These are phyloP conservation scores for Todiramphus chloris DNA, from an alignment of 2,113 vertebrate species.

Conservation along the genomic window DNA sequence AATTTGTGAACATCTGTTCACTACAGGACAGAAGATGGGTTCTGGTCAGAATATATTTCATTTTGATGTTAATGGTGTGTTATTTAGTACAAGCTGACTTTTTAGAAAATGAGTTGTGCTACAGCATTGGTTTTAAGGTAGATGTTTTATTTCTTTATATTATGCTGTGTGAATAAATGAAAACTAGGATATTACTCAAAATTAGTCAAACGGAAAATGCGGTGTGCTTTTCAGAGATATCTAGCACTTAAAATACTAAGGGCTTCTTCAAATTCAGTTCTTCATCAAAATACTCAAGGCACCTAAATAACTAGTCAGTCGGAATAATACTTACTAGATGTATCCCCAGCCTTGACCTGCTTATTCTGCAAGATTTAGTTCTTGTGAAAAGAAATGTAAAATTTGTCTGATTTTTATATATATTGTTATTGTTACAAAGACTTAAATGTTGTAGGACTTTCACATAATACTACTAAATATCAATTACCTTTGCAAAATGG, in stretches of 20 bases:
- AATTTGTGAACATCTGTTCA: neutral
- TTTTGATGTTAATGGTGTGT: neutral
- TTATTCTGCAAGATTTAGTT: neutral
- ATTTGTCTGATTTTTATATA: neutral
- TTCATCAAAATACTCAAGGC: neutral
- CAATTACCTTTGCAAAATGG: neutral
- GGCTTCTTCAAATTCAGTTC: neutral
- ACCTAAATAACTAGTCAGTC: neutral
- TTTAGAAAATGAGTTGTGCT: neutral
- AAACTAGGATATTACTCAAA: neutral
- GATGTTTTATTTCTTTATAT: neutral
- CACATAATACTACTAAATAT: neutral
- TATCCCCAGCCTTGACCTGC: neutral
- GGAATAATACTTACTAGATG: neutral
- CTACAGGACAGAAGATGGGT: neutral
- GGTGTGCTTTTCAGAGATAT: neutral
- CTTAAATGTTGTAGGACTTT: neutral
- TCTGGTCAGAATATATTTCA: neutral
- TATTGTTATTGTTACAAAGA: neutral
- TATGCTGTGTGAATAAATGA: neutral
- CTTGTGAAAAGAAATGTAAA: neutral
- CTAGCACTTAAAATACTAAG: neutral
- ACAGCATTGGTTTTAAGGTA: neutral
- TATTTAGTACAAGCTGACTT: neutral
- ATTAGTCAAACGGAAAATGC: neutral